phyloP scores from a whole-genome alignment of 2,888 invertebrate species.

The Parochlus steinenii region DNA sequence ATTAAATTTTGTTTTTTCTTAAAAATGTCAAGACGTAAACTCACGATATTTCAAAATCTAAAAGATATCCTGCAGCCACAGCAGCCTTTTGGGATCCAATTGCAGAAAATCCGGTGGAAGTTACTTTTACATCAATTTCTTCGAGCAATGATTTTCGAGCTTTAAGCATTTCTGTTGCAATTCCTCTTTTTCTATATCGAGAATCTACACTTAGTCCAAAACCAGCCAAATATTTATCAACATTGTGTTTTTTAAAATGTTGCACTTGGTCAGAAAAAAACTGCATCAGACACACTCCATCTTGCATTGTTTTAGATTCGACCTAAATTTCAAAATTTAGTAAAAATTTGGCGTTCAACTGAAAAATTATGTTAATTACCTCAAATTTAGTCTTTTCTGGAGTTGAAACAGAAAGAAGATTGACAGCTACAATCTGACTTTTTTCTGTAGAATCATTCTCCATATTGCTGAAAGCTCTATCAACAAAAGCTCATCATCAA shows the following conservation, averaged over 20 bases:
- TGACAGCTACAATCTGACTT: constrained; percentile 1
- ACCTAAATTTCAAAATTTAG: not conserved
- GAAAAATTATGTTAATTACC: not conserved
- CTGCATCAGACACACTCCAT: not conserved
- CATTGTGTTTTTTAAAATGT: constrained; percentile 7
- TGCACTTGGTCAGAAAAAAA: constrained; percentile 1
- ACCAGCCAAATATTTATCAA: constrained; percentile 11
- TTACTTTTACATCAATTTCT: not conserved
- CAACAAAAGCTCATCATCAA: not conserved
- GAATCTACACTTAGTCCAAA: constrained; percentile 6
- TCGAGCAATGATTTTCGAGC: constrained; percentile 4
- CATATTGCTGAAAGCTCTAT: too few species aligned
- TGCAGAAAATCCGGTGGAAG: constrained; percentile 7
- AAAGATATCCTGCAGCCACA: not conserved
- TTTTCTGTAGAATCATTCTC: constrained; percentile 2
- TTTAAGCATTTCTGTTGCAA: constrained; percentile 11
- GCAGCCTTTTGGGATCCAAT: constrained; percentile 10
- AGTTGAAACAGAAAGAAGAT: constrained; percentile 8
- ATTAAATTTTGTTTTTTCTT: too few species aligned
- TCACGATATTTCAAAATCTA: constrained; percentile 3
- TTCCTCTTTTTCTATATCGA: constrained; percentile 4
- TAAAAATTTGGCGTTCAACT: not conserved
- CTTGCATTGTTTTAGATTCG: constrained; percentile 6
- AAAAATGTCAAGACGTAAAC: too few species aligned
- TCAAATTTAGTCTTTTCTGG: too few species aligned